phyloP scores from a whole-genome alignment of 2,113 vertebrate species.

The Puma concolor region DNA sequence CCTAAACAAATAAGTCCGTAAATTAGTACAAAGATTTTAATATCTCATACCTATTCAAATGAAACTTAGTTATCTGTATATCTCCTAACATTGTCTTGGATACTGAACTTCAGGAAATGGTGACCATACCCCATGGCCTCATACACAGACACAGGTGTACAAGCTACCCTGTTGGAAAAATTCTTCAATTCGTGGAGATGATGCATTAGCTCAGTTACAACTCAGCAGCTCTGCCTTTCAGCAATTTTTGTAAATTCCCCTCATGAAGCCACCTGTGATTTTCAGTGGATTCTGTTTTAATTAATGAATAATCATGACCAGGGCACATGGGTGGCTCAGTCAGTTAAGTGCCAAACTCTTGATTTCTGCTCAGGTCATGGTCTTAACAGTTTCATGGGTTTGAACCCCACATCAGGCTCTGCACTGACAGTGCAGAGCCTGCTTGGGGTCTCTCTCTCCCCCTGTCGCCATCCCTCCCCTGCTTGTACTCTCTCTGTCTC shows the following conservation, averaged over 20 bases:
- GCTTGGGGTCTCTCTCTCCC: no score
- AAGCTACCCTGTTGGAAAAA: background rate
- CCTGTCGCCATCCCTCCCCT: no score
- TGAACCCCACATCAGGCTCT: no score
- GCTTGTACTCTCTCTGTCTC: no score
- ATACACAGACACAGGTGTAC: background rate
- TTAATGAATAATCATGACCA: background rate
- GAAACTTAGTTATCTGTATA: background rate
- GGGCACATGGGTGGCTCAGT: no score
- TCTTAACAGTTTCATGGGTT: no score
- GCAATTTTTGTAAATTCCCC: background rate
- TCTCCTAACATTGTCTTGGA: background rate
- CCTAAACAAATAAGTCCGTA: background rate
- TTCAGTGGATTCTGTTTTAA: constrained; percentile 12
- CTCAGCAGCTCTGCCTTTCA: background rate
- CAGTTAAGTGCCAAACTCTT: no score
- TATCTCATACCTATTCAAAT: background rate
- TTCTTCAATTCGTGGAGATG: background rate
- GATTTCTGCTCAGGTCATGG: no score
- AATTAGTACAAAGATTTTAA: background rate
- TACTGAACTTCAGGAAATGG: background rate
- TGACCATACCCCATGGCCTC: background rate
- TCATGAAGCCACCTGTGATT: background rate
- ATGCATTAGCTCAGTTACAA: background rate
- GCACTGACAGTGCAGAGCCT: no score